These are phyloP conservation scores for Trichonephila clavata DNA, from an alignment of 1,140 invertebrate genomes.

Conservation along the genomic window DNA sequence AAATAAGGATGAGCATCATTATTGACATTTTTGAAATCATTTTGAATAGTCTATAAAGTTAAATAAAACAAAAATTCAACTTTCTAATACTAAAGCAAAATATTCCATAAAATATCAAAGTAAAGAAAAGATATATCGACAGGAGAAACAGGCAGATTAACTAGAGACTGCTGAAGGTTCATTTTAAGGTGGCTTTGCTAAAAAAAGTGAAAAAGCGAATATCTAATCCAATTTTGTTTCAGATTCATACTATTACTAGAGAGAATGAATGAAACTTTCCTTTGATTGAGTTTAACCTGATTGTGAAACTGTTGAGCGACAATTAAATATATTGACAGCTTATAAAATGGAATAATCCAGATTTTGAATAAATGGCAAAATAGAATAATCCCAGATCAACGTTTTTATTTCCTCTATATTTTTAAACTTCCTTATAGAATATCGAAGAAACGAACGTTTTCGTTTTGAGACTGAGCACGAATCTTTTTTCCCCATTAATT, in stretches of 20 bases:
- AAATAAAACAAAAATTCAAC: background rate
- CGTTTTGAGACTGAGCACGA: background rate
- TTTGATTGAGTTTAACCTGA: slow-evolving; percentile 26
- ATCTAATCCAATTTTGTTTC: slow-evolving; percentile 23
- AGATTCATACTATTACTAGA: slow-evolving; percentile 33
- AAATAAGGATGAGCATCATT: too few relatives aligned
- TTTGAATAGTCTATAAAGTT: background rate
- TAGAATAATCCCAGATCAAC: background rate
- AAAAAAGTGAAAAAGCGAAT: slow-evolving; percentile 10
- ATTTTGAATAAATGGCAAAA: slow-evolving; percentile 20
- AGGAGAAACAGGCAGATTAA: background rate
- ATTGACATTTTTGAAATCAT: too few relatives aligned
- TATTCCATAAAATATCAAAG: background rate
- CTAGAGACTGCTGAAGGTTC: slow-evolving; percentile 13
- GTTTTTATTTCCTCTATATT: background rate
- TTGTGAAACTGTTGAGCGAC: slow-evolving; percentile 21
- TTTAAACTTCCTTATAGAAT: background rate
- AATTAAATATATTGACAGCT: slow-evolving; percentile 35
- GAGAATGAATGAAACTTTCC: background rate
- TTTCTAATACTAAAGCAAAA: background rate
- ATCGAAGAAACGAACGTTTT: background rate
- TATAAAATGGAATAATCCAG: slow-evolving; percentile 17
- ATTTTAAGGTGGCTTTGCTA: background rate
- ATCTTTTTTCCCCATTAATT: background rate
- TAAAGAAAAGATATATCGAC: background rate